Evolutionary conservation across 2,888 invertebrate genomes (phyloP).

Genomic region (Heteropelma amictum): DNA sequence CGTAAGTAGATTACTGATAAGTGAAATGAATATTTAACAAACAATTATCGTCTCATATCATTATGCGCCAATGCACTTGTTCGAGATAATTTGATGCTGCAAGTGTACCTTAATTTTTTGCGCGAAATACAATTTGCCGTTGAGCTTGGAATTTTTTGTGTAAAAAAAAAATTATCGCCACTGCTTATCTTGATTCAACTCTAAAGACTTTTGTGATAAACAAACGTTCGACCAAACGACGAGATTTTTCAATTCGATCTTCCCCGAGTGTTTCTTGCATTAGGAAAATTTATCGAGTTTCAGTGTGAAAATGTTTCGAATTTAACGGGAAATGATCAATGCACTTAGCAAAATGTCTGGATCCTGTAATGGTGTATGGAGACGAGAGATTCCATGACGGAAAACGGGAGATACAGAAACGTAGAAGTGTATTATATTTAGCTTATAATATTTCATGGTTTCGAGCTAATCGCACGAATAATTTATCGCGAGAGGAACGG

Average conservation of each 20-base stretch:
- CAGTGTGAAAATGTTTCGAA: conserved; percentile 22
- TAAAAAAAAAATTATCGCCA: too few relatives aligned
- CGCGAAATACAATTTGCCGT: conserved; percentile 20
- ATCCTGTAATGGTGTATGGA: background rate
- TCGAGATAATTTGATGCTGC: too few relatives aligned
- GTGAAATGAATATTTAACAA: conserved; percentile 31
- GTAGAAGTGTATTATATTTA: conserved; percentile 51
- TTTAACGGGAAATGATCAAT: conserved; percentile 26
- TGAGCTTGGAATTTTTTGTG: background rate
- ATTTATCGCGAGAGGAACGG: conserved; percentile 18
- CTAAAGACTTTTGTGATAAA: background rate
- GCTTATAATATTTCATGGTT: conserved; percentile 40
- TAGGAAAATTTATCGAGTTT: conserved; percentile 20
- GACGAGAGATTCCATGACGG: background rate
- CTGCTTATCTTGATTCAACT: too few relatives aligned
- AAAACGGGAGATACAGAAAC: conserved; percentile 9
- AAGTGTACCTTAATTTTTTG: too few relatives aligned
- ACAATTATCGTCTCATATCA: conserved; percentile 20
- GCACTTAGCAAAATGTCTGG: conserved; percentile 9
- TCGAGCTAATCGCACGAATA: conserved; percentile 35
- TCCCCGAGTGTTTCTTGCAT: background rate
- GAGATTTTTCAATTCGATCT: conserved; percentile 7
- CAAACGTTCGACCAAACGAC: background rate
- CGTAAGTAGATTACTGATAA: conserved; percentile 35
- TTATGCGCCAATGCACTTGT: too few relatives aligned